Evolutionary conservation across 2,113 vertebrate genomes (phyloP), one percentile per base, ranked within the genome.

Genomic region (Genyomyrus donnyi): DNA sequence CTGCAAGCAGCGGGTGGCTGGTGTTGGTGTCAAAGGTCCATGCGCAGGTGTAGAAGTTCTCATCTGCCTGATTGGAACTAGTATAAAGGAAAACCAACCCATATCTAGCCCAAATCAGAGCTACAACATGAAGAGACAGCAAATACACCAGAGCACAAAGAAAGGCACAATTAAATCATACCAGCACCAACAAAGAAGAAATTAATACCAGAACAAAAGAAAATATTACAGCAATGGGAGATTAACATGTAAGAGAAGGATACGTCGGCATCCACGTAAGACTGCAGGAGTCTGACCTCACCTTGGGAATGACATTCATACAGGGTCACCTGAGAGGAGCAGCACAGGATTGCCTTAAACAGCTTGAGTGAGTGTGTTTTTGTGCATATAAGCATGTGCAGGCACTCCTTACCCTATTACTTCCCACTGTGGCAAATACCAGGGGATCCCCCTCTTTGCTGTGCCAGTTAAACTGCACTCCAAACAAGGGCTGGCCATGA

Each of bases 401-500:
- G 39, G 8, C 49, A 6, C 5, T 90, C 94, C 97, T 96, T 91
- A 99, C 98, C 94, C 98, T 95, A 95, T 99, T 99, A 93, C 98
- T 99, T 90, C 98, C 98, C 1, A 99, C 98, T 46, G 98, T 99
- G 66, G 98, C 98, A 90, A 99, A 99, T 91, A 99, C 98, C 62
- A 99, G 95, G 0, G 98, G 98, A 93, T 99, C 98, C 13, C 98
- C 98, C 95, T 99, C 98, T 94, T 99, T 99, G 93, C 98, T 99
- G 94, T 99, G 97, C 98, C 98, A 99, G 93, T 99, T 99, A 93
- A 99, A 99, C 91, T 99, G 98, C 87, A 99, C 98, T 85, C 98
- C 98, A 94, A 99, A 99, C 91, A 99, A 94, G 35, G 98, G 98
- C 93, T 99, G 98, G 6, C 97, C 97, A 90, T 99, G 98, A 93